phyloP scores from a whole-genome alignment of 30 jellyfish, hydroid and myxozoan genomes.

The Cassiopea andromeda region DNA sequence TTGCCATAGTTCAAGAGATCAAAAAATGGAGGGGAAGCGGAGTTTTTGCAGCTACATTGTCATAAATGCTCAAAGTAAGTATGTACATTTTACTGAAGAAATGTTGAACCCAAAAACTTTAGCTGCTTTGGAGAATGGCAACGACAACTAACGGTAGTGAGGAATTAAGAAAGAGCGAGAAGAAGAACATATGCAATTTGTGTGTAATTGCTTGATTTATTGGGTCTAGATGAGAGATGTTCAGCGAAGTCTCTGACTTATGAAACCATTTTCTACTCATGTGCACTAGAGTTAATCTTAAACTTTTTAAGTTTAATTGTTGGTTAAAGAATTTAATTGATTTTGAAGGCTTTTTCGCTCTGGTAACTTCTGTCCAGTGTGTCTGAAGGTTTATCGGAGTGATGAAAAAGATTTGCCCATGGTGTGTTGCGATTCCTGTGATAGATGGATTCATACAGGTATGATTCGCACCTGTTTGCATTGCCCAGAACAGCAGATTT shows the following conservation, averaged over 20 bases:
- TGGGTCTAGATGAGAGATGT: too few species aligned
- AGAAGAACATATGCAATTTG: too few species aligned
- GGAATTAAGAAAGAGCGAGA: too few species aligned
- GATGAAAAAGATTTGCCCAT: conserved; percentile 83
- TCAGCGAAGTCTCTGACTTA: too few species aligned
- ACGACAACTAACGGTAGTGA: too few species aligned
- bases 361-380: conserved; percentile 94
- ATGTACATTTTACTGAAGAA: not conserved
- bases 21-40: conserved; percentile 83
- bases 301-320: not conserved
- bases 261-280: too few species aligned
- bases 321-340: not conserved
- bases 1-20: conserved; percentile 67
- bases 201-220: too few species aligned
- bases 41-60: conserved; percentile 86
- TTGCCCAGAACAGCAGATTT: too few species aligned
- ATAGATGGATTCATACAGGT: conserved; percentile 98
- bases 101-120: not conserved
- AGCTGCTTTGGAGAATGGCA: too few species aligned
- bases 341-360: conserved; percentile 81
- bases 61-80: conserved; percentile 84
- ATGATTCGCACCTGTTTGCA: not conserved
- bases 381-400: conserved; percentile 86
- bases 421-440: conserved; percentile 94
- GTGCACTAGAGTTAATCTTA: too few species aligned